Conservation (phyloP, 1,140 invertebrate species). For the Bombus affinis region DNA sequence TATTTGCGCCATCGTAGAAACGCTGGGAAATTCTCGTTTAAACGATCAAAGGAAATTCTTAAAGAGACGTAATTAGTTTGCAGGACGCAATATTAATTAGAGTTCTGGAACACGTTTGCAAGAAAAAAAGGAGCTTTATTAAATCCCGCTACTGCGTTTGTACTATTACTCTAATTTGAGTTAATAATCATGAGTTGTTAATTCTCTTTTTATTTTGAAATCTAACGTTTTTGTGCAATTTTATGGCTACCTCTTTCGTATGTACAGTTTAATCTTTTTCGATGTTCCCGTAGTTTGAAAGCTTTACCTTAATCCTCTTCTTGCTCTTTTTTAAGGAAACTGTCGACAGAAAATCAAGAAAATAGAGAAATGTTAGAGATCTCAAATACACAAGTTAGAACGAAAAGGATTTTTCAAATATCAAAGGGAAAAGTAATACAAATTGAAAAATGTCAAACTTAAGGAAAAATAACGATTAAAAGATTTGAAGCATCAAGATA, state of each 20-base stretch:
- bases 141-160: not conserved
- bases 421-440: not conserved
- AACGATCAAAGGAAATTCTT: constrained; percentile 16
- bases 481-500: not conserved
- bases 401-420: not conserved
- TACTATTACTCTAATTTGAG: not conserved
- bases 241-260: not conserved
- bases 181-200: not conserved
- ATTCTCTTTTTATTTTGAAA: not conserved
- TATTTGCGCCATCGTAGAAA: not conserved
- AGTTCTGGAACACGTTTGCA: not conserved
- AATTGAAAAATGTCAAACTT: not conserved
- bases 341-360: not conserved
- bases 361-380: no score
- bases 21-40: constrained; percentile 10
- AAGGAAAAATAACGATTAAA: not conserved
- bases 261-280: not conserved
- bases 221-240: not conserved
- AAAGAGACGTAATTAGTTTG: not conserved
- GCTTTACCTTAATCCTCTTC: not conserved
- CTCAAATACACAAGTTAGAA: not conserved
- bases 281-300: not conserved
- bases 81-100: not conserved
- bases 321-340: not conserved
- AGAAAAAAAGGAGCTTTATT: not conserved